Base-by-base conservation (phyloP, 2,888 invertebrate species). In the Tachina fera region DNA sequence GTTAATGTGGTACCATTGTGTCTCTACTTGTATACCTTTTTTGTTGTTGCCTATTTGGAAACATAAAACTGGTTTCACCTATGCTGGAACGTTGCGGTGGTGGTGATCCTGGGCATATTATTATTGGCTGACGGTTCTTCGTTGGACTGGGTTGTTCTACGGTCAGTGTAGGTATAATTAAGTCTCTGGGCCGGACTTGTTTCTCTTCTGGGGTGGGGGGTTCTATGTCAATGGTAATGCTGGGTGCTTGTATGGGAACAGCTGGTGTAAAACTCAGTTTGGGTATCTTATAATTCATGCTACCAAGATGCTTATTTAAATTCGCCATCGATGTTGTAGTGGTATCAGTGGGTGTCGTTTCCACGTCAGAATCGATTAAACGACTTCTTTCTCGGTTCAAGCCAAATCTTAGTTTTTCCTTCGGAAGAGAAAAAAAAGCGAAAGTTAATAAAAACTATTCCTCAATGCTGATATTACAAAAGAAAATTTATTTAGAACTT, bases 121-220 rank as follows among this genome's bases (percentile, higher is more conserved):
- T 90, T 70, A 93, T 90, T 5, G 94, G 93, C 22, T 92, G 89
- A 47, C 91, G 91, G 9, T 94, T 89, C 53, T 94, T 95, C 1
- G 95, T 95, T 16, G 96, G 96, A 4, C 96, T 96, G 0, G 96
- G 95, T 65, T 96, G 94, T 92, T 96, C 95, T 77, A 96, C 94
- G 1, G 94, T 95, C 39, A 96, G 91, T 14, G 94, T 94, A 1
- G 96, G 96, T 71, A 96, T 95, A 43, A 94, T 92, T 22, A 95
- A 92, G 51, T 93, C 92, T 0, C 94, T 94, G 22, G 94, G 94
- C 77, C 90, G 87, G 49, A 88, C 87, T 43, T 89, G 87, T 82
- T 90, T 90, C 72, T 91, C 90, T 19, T 90, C 90, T 1, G 90
- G 91, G 31, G 90, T 90, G 43, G 91, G 90, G 49, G 92, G 92